Percentiles rank a stretch among this genome's conserved stretches.
Evolutionary conservation across 2,113 vertebrate species (phyloP).

Genomic region (Calidris pygmaea): DNA sequence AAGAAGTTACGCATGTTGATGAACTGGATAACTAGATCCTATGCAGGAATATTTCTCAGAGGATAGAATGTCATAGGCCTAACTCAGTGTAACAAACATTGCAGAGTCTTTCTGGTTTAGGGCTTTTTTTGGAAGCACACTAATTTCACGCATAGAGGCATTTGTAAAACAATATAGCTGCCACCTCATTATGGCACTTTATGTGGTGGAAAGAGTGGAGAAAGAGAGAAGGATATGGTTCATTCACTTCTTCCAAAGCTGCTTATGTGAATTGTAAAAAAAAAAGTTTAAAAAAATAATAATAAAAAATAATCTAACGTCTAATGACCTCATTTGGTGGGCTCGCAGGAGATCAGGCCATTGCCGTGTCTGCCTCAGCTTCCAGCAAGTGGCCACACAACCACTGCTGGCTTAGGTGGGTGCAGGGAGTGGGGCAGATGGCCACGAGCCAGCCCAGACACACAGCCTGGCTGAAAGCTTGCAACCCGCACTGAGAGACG

Average conservation of each 20-base stretch:
- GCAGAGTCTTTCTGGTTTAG: neutral
- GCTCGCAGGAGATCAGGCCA: neutral
- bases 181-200: conserved; percentile 42
- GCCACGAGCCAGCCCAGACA: neutral
- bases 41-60: conserved; percentile 58
- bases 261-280: neutral
- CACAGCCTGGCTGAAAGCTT: neutral
- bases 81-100: conserved; percentile 60
- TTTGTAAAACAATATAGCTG: conserved; percentile 48
- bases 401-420: neutral
- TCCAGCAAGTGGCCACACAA: neutral
- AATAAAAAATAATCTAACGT: neutral
- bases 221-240: neutral
- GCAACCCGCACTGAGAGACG: accelerated
- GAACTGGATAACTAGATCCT: conserved; percentile 57
- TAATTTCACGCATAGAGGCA: conserved; percentile 50
- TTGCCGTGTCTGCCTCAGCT: neutral
- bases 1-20: conserved; percentile 43
- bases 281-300: neutral
- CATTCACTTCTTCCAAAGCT: neutral
- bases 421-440: accelerated
- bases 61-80: conserved; percentile 54
- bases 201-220: neutral
- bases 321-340: neutral
- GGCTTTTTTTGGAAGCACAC: conserved; percentile 16